A percentile compares a stretch with the other conserved stretches of the same genome.
phyloP scores from a whole-genome alignment of 2,888 invertebrate genomes.

The Apotomis turbidana region DNA sequence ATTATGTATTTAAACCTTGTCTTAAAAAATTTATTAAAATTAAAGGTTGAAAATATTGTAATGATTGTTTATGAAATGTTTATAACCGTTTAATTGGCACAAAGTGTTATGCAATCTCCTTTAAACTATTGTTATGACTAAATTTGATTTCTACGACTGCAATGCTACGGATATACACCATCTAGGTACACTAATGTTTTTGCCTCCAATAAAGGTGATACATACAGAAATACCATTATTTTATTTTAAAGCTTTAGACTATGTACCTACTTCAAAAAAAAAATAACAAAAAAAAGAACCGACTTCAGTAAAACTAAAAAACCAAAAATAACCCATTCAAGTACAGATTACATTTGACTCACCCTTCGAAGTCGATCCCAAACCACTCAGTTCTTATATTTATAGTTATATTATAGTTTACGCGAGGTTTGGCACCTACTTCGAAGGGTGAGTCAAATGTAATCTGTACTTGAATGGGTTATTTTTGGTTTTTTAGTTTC shows the following conservation, averaged over 20 bases:
- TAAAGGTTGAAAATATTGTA: conserved; percentile 49
- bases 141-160: conserved; percentile 28
- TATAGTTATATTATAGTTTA: too few species aligned
- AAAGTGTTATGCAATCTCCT: conserved; percentile 50
- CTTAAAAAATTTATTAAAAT: conserved; percentile 23
- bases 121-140: conserved; percentile 50
- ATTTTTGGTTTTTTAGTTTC: too few species aligned
- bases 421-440: too few species aligned
- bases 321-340: too few species aligned
- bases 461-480: too few species aligned
- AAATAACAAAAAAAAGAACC: too few species aligned
- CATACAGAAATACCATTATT: conserved; percentile 55
- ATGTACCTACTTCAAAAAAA: too few species aligned
- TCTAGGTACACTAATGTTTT: conserved; percentile 69
- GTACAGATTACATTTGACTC: too few species aligned
- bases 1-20: neutral
- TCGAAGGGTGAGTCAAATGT: too few species aligned
- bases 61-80: conserved; percentile 55
- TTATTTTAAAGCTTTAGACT: conserved; percentile 10
- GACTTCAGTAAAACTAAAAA: too few species aligned
- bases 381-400: too few species aligned
- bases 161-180: conserved; percentile 56
- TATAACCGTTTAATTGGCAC: conserved; percentile 51
- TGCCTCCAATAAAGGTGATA: conserved; percentile 74
- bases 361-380: too few species aligned